A percentile compares a stretch with the other conserved stretches of the same genome.
Evolutionary conservation across 2,113 vertebrate genomes (phyloP).

Genomic region (Eulacestoma nigropectus): DNA sequence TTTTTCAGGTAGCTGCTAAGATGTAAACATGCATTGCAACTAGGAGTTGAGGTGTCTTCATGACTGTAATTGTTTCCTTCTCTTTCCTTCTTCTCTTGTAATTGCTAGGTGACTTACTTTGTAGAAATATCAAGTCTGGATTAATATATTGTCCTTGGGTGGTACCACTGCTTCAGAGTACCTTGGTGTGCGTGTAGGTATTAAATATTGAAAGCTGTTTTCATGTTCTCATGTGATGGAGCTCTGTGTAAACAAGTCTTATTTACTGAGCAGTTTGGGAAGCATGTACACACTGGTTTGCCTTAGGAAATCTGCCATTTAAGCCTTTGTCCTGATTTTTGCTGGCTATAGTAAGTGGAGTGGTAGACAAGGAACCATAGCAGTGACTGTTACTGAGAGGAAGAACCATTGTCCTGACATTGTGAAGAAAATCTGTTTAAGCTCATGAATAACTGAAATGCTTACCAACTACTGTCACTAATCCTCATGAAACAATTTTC

Average conservation of each 20-base stretch:
- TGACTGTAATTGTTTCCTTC: neutral
- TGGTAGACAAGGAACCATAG: neutral
- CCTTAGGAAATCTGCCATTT: conserved; percentile 44
- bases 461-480: neutral
- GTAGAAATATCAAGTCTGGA: neutral
- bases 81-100: neutral
- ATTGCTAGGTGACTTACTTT: neutral
- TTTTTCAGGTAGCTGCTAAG: neutral
- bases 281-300: neutral
- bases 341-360: neutral
- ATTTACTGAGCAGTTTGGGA: neutral
- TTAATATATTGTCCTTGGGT: conserved; percentile 6
- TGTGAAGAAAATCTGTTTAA: neutral
- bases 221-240: neutral
- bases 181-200: neutral
- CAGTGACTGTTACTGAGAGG: neutral
- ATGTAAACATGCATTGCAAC: neutral
- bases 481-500: neutral
- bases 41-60: neutral
- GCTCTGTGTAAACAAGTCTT: neutral
- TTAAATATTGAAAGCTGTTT: conserved; percentile 57
- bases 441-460: neutral
- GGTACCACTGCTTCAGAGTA: neutral
- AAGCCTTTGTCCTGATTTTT: conserved; percentile 8
- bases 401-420: neutral